Evolutionary conservation across 2,113 vertebrate species (phyloP), one percentile per base, ranked within the genome.

Genomic region (Circaetus gallicus): DNA sequence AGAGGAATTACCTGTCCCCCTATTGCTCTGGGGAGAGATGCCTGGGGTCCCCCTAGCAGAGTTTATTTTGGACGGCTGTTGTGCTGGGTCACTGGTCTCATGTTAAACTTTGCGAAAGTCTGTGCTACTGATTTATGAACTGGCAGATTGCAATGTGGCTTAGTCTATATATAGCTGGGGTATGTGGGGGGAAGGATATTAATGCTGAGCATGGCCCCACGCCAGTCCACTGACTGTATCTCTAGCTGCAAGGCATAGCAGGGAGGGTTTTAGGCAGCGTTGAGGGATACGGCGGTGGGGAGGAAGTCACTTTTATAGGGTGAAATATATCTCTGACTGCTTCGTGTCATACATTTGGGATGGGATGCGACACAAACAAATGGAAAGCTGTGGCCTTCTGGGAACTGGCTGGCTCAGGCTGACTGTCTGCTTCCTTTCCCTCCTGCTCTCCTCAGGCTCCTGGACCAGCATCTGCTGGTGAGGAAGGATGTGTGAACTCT

Each of bases 141-240:
- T 80, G 89, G 50, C 96, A 95, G 95, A 84, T 77, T 94, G 96
- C 80, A 52, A 56, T 16, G 59, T 66, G 65, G 80, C 43, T 93
- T 74, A 55, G 52, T 47, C 91, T 97, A 97, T 97, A 97, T 97
- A 97, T 97, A 98, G 71, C 36, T 0, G 4, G 65, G 52, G 73
- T 34, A 55, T 47, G 43, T 5, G 47, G 29, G 67, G 58, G 69
- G 49, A 76, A 84, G 56, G 76, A 90, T 71, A 63, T 78, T 66
- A 95, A 83, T 15, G 81, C 78, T 4, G 36, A 67, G 43, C 3
- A 0, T 92, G 91, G 88, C 91, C 55, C 56, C 8, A 2, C 0
- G 93, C 88, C 96, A 96, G 69, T 10, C 38, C 34, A 6, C 92
- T 2, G 29, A 4, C 77, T 62, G 19, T 76, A 83, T 80, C 71